phyloP scores from a whole-genome alignment of 2,888 invertebrate species.

The Lathronympha strigana region DNA sequence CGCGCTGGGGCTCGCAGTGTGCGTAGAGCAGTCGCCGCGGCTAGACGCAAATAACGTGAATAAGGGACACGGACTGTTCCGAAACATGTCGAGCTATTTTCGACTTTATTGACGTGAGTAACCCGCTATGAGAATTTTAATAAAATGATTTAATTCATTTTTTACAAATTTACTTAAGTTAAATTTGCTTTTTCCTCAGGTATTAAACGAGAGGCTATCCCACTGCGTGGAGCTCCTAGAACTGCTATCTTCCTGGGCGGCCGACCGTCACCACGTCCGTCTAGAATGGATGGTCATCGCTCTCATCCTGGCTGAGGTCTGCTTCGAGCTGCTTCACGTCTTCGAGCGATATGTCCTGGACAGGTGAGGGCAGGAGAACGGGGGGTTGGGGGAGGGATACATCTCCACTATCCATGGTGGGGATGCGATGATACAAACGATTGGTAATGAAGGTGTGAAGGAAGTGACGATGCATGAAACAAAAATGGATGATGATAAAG shows the following conservation, averaged over 20 bases:
- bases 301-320: conserved; percentile 97
- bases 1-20: too few species aligned
- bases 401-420: too few species aligned
- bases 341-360: conserved; percentile 83
- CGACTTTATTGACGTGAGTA: too few species aligned
- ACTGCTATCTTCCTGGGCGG: conserved; percentile 94
- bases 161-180: too few species aligned
- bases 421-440: not conserved
- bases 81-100: too few species aligned
- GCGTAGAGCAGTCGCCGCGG: too few species aligned
- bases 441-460: not conserved
- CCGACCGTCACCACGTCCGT: conserved; percentile 95
- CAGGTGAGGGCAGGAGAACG: conserved; percentile 28
- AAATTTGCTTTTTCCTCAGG: conserved; percentile 75
- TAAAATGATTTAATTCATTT: too few species aligned
- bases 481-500: not conserved
- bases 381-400: conserved; percentile 9
- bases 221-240: conserved; percentile 97
- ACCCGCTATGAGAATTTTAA: too few species aligned
- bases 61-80: too few species aligned
- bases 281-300: conserved; percentile 99
- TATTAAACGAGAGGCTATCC: conserved; percentile 97
- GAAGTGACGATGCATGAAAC: not conserved
- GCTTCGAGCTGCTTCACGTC: conserved; percentile 92
- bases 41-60: too few species aligned